Conservation (phyloP, 2,797 vertebrate genomes). For the Fringilla coelebs region DNA sequence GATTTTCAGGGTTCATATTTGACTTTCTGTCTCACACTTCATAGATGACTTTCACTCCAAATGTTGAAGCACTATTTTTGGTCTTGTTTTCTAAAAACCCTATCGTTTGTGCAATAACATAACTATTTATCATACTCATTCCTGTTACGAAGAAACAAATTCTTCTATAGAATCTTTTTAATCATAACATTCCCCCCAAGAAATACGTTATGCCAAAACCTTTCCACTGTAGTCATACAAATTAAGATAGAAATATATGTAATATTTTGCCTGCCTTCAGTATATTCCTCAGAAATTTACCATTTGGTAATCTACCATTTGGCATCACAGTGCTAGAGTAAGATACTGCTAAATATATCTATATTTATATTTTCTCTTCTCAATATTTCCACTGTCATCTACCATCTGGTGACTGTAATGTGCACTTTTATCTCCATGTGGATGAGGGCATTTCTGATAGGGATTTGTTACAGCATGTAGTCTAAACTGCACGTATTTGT, state of each 20-base stretch:
- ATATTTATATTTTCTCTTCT: neutral
- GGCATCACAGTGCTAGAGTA: neutral
- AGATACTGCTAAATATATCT: neutral
- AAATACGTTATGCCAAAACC: neutral
- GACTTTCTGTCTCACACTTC: neutral
- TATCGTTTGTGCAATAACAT: neutral
- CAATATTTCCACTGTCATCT: neutral
- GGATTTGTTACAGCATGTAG: neutral
- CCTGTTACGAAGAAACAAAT: neutral
- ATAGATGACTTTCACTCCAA: neutral
- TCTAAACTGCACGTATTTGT: neutral
- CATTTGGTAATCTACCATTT: neutral
- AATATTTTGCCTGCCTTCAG: neutral
- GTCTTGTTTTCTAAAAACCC: neutral
- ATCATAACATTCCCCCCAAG: neutral
- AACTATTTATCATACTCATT: constrained; percentile 1
- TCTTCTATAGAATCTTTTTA: neutral
- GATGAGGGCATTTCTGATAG: neutral
- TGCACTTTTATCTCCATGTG: neutral
- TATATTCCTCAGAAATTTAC: neutral
- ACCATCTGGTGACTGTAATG: neutral
- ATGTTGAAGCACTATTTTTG: neutral
- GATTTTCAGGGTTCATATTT: neutral
- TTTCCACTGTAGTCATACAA: neutral
- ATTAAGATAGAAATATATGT: neutral